Percentiles rank a stretch among this genome's conserved stretches.
These are phyloP conservation scores for Pemphredon lugubris DNA, from an alignment of 2,888 invertebrate genomes.

Conservation along the genomic window DNA sequence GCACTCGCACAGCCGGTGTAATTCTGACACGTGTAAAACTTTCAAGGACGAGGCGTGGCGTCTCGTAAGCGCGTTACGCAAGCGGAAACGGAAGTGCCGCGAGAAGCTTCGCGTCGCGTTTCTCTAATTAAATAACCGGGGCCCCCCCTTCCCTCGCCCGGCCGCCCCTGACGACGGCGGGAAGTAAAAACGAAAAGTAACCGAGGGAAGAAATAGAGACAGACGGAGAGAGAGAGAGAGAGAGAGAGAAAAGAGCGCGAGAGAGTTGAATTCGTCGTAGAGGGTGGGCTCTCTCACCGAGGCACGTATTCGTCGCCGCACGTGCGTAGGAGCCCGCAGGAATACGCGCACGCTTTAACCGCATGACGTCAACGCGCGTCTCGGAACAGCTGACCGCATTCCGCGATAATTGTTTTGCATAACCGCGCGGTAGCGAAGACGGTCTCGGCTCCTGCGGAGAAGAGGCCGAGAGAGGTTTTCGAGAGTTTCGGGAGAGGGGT, in stretches of 20 bases:
- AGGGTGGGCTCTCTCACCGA: slow-evolving; percentile 23
- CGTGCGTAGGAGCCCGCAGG: slow-evolving; percentile 56
- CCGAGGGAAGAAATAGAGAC: no score
- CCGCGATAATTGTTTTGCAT: slow-evolving; percentile 80
- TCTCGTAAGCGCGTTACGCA: slow-evolving; percentile 24
- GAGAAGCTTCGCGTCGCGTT: slow-evolving; percentile 27
- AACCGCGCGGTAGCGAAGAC: slow-evolving; percentile 64
- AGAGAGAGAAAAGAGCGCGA: no score
- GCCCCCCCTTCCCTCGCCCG: no score
- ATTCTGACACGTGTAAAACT: slow-evolving; percentile 59
- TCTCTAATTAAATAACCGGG: slow-evolving; percentile 26
- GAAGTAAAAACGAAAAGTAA: no score
- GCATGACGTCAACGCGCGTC: slow-evolving; percentile 74
- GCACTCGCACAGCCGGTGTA: slow-evolving; percentile 34
- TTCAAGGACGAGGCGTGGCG: slow-evolving; percentile 53
- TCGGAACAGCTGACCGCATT: slow-evolving; percentile 80
- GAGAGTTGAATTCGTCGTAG: background rate
- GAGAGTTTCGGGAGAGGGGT: no score
- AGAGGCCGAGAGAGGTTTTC: no score
- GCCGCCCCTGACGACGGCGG: no score
- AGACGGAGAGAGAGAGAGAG: background rate
- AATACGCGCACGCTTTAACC: slow-evolving; percentile 60
- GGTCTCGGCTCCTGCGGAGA: slow-evolving; percentile 18
- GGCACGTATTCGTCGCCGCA: slow-evolving; percentile 30
- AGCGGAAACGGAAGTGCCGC: slow-evolving; percentile 51